Evolutionary conservation across 2,888 invertebrate species (phyloP).

Genomic region (Nysson spinosus): DNA sequence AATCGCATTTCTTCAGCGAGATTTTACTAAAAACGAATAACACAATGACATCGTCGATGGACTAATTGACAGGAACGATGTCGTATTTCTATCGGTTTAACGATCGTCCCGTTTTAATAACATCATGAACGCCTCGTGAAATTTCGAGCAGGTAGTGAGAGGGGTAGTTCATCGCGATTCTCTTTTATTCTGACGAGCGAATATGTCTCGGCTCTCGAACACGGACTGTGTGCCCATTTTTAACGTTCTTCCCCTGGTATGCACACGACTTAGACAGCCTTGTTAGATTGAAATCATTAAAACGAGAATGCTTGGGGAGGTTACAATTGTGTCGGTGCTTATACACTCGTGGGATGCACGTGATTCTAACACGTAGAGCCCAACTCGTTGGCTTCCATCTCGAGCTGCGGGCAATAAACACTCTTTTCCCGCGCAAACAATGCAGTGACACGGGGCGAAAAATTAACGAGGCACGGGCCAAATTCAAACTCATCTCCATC

Average conservation of each 20-base stretch:
- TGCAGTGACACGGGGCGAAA: constrained; percentile 65
- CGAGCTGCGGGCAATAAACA: constrained; percentile 62
- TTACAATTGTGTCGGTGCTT: constrained; percentile 25
- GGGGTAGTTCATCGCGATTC: no score
- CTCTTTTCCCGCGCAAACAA: constrained; percentile 59
- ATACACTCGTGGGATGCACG: constrained; percentile 21
- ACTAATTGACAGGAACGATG: neutral
- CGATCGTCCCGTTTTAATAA: neutral
- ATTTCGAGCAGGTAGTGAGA: no score
- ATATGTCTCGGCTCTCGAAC: constrained; percentile 20
- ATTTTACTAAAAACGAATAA: neutral
- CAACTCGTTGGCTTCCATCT: constrained; percentile 45
- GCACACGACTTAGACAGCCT: constrained; percentile 46
- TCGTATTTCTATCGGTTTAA: constrained; percentile 7
- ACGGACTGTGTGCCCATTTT: constrained; percentile 16
- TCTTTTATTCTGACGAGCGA: neutral
- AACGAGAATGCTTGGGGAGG: constrained; percentile 53
- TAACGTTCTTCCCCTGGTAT: neutral
- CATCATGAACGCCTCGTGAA: neutral
- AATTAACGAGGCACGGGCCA: constrained; percentile 66
- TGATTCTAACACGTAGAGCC: constrained; percentile 19
- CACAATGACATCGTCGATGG: constrained; percentile 2
- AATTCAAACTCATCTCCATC: constrained; percentile 51
- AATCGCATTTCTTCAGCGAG: neutral
- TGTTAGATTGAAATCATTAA: constrained; percentile 65